Conservation (phyloP, 2,113 vertebrate genomes). For the Marmota flaviventris region DNA sequence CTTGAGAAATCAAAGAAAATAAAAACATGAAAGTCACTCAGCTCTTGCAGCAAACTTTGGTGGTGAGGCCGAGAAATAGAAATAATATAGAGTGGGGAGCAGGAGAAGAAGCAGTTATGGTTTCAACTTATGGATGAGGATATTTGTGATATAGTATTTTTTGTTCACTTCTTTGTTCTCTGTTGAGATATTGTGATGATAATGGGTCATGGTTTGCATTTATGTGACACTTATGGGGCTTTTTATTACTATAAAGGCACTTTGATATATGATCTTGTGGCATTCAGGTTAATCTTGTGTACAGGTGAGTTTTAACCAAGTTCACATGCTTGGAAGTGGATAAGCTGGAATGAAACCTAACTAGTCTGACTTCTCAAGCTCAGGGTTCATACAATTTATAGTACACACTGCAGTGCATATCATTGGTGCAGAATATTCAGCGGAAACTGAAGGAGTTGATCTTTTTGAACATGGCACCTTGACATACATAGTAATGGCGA, state of each 20-base stretch:
- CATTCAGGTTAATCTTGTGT: neutral
- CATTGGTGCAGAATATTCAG: neutral
- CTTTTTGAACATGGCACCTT: neutral
- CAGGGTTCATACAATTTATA: neutral
- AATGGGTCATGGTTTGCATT: neutral
- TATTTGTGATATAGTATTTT: neutral
- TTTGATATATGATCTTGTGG: neutral
- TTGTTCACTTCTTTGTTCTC: neutral
- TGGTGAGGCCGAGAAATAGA: neutral
- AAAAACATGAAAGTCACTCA: conserved; percentile 25
- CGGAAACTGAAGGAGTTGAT: neutral
- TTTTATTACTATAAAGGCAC: neutral
- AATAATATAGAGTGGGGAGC: no score
- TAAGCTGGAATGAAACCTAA: neutral
- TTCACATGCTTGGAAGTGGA: neutral
- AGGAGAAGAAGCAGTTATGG: neutral
- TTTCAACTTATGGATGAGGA: neutral
- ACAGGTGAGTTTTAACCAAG: neutral
- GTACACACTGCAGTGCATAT: neutral
- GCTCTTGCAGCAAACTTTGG: neutral
- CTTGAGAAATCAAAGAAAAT: conserved; percentile 84
- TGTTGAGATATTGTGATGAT: neutral
- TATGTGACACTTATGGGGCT: neutral
- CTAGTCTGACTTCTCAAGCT: neutral
- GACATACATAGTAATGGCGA: neutral